Evolutionary conservation across 2,113 vertebrate genomes (phyloP).

Genomic region (Todiramphus saurophagus): DNA sequence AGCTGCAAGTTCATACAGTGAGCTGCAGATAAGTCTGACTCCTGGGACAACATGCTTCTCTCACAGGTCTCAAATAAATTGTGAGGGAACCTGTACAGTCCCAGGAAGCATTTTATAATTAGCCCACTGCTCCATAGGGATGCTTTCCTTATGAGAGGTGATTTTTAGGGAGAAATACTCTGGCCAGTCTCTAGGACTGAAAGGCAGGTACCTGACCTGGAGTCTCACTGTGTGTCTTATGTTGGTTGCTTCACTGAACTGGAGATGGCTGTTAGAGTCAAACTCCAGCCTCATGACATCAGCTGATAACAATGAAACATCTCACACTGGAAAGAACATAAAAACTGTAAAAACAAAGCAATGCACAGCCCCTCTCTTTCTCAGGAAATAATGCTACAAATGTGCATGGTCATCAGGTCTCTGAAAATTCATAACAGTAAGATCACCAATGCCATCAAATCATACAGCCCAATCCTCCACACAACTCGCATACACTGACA

Average conservation of each 20-base stretch:
- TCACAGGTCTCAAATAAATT: background rate
- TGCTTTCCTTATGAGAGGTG: background rate
- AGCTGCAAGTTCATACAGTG: background rate
- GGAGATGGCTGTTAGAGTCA: background rate
- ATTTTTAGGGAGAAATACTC: background rate
- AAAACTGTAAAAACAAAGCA: background rate
- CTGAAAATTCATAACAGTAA: background rate
- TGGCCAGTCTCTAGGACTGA: background rate
- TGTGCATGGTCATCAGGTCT: accelerated
- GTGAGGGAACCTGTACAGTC: background rate
- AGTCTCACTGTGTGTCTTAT: background rate
- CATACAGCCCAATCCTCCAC: background rate
- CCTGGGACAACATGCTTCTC: accelerated
- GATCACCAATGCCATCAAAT: background rate
- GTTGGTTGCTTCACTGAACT: background rate
- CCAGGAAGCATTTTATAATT: background rate
- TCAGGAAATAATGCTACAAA: background rate
- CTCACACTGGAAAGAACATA: background rate
- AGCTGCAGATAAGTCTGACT: background rate
- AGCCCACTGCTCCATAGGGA: background rate
- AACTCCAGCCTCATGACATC: background rate
- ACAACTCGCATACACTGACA: accelerated
- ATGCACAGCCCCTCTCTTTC: accelerated
- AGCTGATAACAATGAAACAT: background rate
- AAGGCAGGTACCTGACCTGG: background rate